Evolutionary conservation across 2,888 invertebrate species (phyloP).

Genomic region (Nomada fucata): DNA sequence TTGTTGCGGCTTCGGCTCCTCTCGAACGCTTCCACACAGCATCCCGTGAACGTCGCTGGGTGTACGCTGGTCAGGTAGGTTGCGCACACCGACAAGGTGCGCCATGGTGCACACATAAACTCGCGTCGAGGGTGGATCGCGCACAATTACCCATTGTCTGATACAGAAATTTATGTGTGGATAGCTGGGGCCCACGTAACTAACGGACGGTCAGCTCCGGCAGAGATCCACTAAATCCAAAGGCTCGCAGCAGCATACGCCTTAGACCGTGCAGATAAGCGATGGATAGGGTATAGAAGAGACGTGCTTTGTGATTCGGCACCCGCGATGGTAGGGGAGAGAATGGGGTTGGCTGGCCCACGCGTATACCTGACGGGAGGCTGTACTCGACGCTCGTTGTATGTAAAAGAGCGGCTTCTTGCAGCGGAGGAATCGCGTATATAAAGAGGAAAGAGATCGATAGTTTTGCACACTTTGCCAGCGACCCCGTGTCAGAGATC

Average conservation of each 20-base stretch:
- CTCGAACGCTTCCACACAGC: constrained; percentile 13
- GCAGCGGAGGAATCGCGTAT: constrained; percentile 66
- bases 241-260: constrained; percentile 69
- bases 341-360: constrained; percentile 22
- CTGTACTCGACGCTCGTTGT: constrained; percentile 15
- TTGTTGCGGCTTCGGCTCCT: constrained; percentile 31
- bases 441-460: constrained; percentile 56
- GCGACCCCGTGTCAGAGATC: constrained; percentile 11
- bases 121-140: constrained; percentile 76
- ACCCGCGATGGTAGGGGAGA: constrained; percentile 63
- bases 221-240: constrained; percentile 71
- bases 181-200: constrained; percentile 79
- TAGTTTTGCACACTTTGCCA: constrained; percentile 1
- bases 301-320: constrained; percentile 81
- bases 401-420: constrained; percentile 58
- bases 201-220: constrained; percentile 76
- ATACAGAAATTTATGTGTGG: constrained; percentile 84
- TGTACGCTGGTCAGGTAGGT: constrained; percentile 56
- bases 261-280: constrained; percentile 81
- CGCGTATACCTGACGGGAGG: constrained; percentile 45
- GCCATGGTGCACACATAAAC: constrained; percentile 65
- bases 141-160: constrained; percentile 84
- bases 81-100: constrained; percentile 40
- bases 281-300: constrained; percentile 73
- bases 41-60: neutral